phyloP scores from a whole-genome alignment of 2,888 invertebrate species.

The Eupeodes latifasciatus region DNA sequence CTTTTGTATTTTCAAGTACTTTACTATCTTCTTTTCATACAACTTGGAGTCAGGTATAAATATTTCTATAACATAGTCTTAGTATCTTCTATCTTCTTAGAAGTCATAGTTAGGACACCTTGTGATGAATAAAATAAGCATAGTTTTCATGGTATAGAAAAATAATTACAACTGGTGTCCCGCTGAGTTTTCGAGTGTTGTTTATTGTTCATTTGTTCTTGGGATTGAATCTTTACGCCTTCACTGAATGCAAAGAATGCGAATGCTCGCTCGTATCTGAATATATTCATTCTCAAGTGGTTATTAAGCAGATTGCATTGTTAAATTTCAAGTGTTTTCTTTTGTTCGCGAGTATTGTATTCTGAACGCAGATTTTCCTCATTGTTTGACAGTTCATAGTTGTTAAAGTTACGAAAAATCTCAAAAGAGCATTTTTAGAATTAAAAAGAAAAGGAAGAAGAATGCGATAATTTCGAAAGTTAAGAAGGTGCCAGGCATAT shows the following conservation, averaged over 20 bases:
- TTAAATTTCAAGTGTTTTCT: slow-evolving; percentile 66
- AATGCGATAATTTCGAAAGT: slow-evolving; percentile 35
- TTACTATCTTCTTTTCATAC: not conserved
- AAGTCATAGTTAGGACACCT: slow-evolving; percentile 43
- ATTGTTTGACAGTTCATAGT: slow-evolving; percentile 38
- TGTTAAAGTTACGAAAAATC: slow-evolving; percentile 72
- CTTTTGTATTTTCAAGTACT: slow-evolving; percentile 20
- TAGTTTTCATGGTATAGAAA: slow-evolving; percentile 35
- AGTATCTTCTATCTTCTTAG: slow-evolving; percentile 41
- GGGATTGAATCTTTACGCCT: slow-evolving; percentile 78
- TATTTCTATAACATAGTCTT: not conserved
- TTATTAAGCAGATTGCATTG: slow-evolving; percentile 79
- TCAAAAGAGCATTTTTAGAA: slow-evolving; percentile 9
- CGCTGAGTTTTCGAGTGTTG: slow-evolving; percentile 79
- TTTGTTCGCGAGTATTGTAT: slow-evolving; percentile 52
- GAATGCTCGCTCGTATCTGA: slow-evolving; percentile 13
- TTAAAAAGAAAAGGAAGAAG: slow-evolving; percentile 11
- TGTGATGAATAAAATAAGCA: slow-evolving; percentile 48
- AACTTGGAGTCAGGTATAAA: slow-evolving; percentile 25
- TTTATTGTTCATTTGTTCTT: slow-evolving; percentile 78
- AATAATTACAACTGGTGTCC: slow-evolving; percentile 73
- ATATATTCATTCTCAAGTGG: slow-evolving; percentile 78
- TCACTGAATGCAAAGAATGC: slow-evolving; percentile 56
- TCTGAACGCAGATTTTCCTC: slow-evolving; percentile 38
- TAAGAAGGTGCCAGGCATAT: slow-evolving; percentile 45